phyloP scores from a whole-genome alignment of 2,797 vertebrate species.

The Galago senegalensis region DNA sequence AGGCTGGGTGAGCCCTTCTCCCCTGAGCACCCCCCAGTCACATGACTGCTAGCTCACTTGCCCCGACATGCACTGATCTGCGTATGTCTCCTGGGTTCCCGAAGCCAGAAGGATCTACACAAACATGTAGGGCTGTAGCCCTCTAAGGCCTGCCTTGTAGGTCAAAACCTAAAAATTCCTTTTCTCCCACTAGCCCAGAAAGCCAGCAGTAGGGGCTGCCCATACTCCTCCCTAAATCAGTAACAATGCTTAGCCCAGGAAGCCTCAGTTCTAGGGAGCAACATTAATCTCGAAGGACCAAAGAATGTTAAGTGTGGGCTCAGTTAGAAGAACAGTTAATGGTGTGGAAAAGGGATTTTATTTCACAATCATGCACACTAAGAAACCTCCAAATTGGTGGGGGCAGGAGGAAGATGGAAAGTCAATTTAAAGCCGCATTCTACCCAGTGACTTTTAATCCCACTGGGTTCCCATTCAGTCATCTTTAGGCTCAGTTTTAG shows the following conservation, averaged over 20 bases:
- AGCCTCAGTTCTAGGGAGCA: background rate
- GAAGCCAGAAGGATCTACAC: background rate
- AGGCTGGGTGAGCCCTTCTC: background rate
- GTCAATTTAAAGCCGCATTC: background rate
- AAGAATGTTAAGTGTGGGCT: background rate
- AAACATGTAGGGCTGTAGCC: background rate
- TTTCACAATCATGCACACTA: background rate
- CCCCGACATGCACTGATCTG: background rate
- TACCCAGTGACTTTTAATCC: background rate
- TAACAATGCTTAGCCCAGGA: background rate
- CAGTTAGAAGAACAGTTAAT: background rate
- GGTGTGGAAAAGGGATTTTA: background rate
- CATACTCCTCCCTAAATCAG: background rate
- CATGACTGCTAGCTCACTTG: background rate
- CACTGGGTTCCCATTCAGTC: conserved; percentile 17
- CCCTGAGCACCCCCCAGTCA: background rate
- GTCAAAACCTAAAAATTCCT: background rate
- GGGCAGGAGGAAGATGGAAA: background rate
- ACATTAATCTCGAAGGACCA: background rate
- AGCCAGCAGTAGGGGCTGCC: background rate
- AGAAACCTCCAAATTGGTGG: background rate
- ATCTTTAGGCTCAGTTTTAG: conserved; percentile 20
- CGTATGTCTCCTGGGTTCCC: conserved; percentile 3
- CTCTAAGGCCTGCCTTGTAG: background rate
- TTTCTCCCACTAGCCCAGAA: background rate